Evolutionary conservation across 2,797 vertebrate genomes (phyloP).

Genomic region (Buphagus erythrorhynchus): DNA sequence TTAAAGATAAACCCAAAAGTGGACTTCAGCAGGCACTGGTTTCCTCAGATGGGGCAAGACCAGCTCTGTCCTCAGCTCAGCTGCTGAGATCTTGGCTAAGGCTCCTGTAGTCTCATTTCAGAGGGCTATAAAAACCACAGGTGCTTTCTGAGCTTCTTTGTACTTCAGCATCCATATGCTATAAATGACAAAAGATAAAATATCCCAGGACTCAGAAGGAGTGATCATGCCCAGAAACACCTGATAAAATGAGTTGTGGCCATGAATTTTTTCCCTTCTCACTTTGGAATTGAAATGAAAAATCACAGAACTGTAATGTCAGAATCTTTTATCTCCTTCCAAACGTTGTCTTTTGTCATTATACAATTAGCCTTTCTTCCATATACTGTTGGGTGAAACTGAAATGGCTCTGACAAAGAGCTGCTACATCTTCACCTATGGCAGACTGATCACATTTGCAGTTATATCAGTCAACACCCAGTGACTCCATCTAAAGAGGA

Average conservation of each 20-base stretch:
- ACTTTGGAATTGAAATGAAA: neutral
- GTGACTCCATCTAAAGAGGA: slow-evolving; percentile 34
- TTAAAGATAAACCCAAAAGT: neutral
- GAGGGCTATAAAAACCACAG: neutral
- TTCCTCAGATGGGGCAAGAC: neutral
- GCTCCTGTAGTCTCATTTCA: neutral
- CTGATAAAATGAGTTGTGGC: neutral
- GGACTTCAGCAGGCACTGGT: neutral
- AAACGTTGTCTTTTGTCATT: slow-evolving; percentile 1
- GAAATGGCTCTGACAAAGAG: slow-evolving; percentile 31
- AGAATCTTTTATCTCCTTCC: slow-evolving; percentile 46
- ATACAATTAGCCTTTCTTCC: slow-evolving; percentile 36
- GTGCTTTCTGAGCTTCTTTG: slow-evolving; percentile 26
- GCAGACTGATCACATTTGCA: slow-evolving; percentile 38
- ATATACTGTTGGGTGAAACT: slow-evolving; percentile 20
- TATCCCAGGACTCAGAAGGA: neutral
- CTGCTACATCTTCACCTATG: slow-evolving; percentile 20
- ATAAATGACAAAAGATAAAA: neutral
- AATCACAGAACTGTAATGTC: slow-evolving; percentile 8
- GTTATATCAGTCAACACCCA: slow-evolving; percentile 47
- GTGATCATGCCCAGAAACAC: neutral
- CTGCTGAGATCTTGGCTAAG: neutral
- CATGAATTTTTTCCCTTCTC: neutral
- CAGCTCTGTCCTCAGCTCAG: neutral
- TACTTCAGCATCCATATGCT: neutral